phyloP scores from a whole-genome alignment of 2,797 vertebrate genomes.

The Leptatherina wallacei region DNA sequence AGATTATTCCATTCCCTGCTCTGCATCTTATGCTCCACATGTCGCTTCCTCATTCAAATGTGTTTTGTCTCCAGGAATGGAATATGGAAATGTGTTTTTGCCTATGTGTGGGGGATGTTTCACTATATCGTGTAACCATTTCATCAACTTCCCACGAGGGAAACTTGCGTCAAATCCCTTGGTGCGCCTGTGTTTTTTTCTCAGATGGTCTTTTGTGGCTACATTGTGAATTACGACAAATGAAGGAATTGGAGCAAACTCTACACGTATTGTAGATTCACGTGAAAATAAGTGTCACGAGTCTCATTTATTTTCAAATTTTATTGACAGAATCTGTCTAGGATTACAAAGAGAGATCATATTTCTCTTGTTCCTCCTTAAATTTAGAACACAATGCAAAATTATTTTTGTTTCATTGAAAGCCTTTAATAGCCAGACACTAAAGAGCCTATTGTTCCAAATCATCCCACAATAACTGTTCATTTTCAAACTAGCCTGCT shows the following conservation, averaged over 20 bases:
- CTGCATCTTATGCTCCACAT: conserved; percentile 53
- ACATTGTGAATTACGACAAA: conserved; percentile 34
- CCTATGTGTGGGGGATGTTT: conserved; percentile 62
- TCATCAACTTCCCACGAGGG: conserved; percentile 59
- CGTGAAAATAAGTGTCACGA: conserved; percentile 27
- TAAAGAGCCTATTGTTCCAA: neutral
- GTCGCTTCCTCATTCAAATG: conserved; percentile 68
- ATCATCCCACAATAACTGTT: neutral
- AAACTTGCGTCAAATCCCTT: conserved; percentile 45
- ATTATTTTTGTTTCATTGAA: neutral
- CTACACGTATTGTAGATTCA: conserved; percentile 9
- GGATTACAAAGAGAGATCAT: neutral
- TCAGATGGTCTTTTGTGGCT: conserved; percentile 38
- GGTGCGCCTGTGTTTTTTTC: conserved; percentile 45
- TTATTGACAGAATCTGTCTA: neutral
- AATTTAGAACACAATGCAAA: neutral
- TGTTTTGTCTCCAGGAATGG: conserved; percentile 71
- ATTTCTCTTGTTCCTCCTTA: neutral
- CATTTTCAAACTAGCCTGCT: too few species aligned
- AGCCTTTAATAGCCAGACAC: neutral
- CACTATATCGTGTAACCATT: conserved; percentile 58
- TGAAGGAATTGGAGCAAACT: conserved; percentile 27
- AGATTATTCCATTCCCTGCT: conserved; percentile 74
- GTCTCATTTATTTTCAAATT: conserved; percentile 39
- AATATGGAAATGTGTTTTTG: conserved; percentile 75